phyloP scores from a whole-genome alignment of 2,113 vertebrate genomes.

The Zapornia atra region DNA sequence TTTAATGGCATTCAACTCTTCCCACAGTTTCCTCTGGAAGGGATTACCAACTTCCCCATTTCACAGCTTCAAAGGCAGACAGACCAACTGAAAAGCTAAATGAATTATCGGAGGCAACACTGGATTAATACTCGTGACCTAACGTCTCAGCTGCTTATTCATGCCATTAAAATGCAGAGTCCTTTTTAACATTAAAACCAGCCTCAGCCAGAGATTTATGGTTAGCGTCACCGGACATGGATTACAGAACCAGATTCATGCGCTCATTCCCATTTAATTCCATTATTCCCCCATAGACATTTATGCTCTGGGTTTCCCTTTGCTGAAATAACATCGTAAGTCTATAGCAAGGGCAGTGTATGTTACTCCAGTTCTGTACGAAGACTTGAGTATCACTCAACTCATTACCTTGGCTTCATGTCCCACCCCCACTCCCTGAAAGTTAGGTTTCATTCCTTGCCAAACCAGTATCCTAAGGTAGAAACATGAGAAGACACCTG shows the following conservation, averaged over 20 bases:
- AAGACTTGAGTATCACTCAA: neutral
- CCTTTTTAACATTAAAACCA: conserved; percentile 8
- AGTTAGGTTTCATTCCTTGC: neutral
- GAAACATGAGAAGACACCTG: neutral
- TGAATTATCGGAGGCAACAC: neutral
- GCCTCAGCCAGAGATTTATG: neutral
- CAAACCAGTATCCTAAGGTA: neutral
- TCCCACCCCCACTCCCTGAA: neutral
- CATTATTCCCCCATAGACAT: neutral
- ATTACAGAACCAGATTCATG: neutral
- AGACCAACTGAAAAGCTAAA: neutral
- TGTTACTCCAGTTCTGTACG: neutral
- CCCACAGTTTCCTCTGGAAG: neutral
- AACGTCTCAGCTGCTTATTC: neutral
- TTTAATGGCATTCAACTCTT: neutral
- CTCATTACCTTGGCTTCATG: neutral
- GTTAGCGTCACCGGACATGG: neutral
- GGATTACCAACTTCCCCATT: neutral
- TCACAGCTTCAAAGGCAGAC: neutral
- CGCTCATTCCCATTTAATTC: neutral
- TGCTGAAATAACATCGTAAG: neutral
- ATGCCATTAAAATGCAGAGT: neutral
- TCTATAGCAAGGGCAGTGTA: neutral
- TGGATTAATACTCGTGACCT: neutral
- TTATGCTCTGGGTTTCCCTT: neutral